Base-by-base conservation (phyloP, 2,797 vertebrate species). In the Poeciliopsis infans region DNA sequence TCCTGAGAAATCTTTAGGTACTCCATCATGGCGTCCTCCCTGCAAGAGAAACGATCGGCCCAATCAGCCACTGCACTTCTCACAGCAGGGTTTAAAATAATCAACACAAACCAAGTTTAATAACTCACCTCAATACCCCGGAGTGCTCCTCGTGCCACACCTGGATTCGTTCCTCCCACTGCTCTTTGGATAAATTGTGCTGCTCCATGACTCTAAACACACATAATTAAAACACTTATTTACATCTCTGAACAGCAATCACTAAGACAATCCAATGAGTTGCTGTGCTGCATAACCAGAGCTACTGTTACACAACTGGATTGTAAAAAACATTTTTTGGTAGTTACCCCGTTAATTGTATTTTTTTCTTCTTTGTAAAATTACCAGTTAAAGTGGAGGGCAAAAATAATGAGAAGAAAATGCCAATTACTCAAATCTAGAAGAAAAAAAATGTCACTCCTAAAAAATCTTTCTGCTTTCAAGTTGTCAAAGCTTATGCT, bases 1-100 rank as follows among this genome's bases (percentile, higher is more conserved):
- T 99, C 98, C 92, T 99, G 98, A 43, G 97, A 97, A 16, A 99
- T 99, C 96, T 99, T 99, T 92, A 99, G 93, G 85, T 99, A 99
- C 89, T 99, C 98, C 90, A 99, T 74, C 96, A 99, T 99, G 1
- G 97, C 96, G 2, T 94, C 97, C 88, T 99, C 98, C 85, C 98
- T 99, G 80, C 4, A 53, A 33, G 36, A 45, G 1, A 68, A 45
- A 59, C 12, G 3, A 74, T n/a, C 4, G 23, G 0, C 16, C 49
- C 8, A 5, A 39, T 51, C 36, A 13, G 11, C 5, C 0, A 7
- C 15, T 20, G 2, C 2, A 20, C 20, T 46, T 71, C 28, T 31
- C 46, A 20, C n/a, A 61, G 41, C 8, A 55, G 7, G 5, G 55
- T 15, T 75, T 46, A 25, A 57, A 55, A n/a, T 46, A 1, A 41